Conservation (phyloP, 1,140 invertebrate species). For the Dendroctonus ponderosae region DNA sequence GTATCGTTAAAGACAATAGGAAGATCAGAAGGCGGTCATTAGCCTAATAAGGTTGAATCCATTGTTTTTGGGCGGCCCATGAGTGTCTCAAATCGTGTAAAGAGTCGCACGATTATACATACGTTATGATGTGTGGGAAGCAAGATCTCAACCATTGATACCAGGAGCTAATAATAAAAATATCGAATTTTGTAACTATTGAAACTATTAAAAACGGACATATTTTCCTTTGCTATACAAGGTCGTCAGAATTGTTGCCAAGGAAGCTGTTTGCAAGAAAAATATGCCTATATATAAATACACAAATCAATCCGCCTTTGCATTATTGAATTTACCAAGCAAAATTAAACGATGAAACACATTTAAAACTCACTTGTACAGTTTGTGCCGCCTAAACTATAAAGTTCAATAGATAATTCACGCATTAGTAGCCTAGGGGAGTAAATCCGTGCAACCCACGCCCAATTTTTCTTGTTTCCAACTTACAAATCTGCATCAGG, state of each 20-base stretch:
- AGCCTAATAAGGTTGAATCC: slow-evolving; percentile 25
- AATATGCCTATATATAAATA: too few relatives aligned
- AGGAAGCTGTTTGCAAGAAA: too few relatives aligned
- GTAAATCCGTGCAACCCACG: slow-evolving; percentile 7
- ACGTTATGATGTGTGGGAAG: slow-evolving; percentile 29
- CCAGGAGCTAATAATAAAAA: too few relatives aligned
- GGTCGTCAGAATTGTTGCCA: too few relatives aligned
- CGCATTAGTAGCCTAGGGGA: slow-evolving; percentile 13
- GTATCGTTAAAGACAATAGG: slow-evolving; percentile 23
- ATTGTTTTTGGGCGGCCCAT: slow-evolving; percentile 15
- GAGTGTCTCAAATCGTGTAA: slow-evolving; percentile 25
- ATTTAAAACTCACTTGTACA: too few relatives aligned
- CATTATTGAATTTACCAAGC: too few relatives aligned
- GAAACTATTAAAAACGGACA: too few relatives aligned
- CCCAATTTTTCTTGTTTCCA: slow-evolving; percentile 13
- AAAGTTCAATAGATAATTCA: slow-evolving; percentile 9
- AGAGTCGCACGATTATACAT: slow-evolving; percentile 28
- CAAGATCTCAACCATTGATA: slow-evolving; percentile 8
- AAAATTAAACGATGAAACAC: too few relatives aligned
- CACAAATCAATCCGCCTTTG: too few relatives aligned
- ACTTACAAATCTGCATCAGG: slow-evolving; percentile 24
- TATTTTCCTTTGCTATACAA: too few relatives aligned
- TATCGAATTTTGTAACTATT: too few relatives aligned
- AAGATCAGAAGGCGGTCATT: slow-evolving; percentile 30
- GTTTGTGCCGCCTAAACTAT: too few relatives aligned